These are phyloP conservation scores for Parazoanthus darwini DNA, from an alignment of 92 coral and sea anemone species.

Conservation along the genomic window DNA sequence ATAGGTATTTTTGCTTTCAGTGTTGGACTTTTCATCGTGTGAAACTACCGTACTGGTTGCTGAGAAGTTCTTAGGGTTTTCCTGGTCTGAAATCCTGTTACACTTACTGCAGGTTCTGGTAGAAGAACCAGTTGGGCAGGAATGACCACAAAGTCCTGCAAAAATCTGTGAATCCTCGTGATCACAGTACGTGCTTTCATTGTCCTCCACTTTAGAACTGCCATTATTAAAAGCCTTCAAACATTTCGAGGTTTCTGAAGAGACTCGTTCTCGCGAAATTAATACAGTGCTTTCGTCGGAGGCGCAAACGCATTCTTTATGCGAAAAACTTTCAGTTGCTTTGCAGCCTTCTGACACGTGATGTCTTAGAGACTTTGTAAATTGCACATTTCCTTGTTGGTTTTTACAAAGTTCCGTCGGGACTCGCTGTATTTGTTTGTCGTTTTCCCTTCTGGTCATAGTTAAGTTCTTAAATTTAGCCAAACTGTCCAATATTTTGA, in stretches of 20 bases:
- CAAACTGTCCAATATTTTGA: not conserved
- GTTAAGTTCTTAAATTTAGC: not conserved
- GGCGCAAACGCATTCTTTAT: not conserved
- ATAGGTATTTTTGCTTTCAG: not conserved
- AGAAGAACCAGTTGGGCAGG: not conserved
- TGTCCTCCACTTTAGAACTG: not conserved
- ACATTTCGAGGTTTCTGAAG: not conserved
- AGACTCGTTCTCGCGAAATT: not conserved
- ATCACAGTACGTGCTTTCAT: not conserved
- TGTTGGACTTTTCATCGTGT: not conserved
- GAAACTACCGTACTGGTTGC: not conserved
- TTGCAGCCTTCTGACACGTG: slow-evolving; percentile 6
- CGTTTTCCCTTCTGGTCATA: slow-evolving; percentile 35
- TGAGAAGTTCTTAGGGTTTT: not conserved
- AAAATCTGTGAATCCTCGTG: not conserved
- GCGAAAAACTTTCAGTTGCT: not conserved
- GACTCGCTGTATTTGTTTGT: not conserved
- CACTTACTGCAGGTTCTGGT: not conserved
- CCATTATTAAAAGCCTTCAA: not conserved
- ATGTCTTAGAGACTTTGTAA: not conserved
- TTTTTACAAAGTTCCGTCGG: not conserved
- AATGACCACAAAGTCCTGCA: not conserved
- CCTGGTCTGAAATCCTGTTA: not conserved
- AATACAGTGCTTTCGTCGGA: not conserved
- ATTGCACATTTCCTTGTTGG: not conserved